A percentile compares a stretch with the other conserved stretches of the same genome.
phyloP scores from a whole-genome alignment of 2,113 vertebrate genomes.

The Oryzias celebensis region DNA sequence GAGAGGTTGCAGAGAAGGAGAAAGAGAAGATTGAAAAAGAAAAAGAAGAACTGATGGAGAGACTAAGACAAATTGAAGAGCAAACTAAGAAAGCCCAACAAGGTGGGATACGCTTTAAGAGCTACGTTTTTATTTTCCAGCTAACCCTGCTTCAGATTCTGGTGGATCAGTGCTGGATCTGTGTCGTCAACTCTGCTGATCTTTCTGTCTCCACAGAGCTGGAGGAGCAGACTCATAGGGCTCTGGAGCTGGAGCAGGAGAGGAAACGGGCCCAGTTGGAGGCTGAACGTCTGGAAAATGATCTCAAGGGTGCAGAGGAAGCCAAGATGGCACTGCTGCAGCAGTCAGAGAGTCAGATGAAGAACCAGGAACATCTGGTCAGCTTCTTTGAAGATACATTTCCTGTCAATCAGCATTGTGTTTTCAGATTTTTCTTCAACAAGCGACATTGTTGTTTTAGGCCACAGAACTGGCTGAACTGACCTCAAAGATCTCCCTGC shows the following conservation, averaged over 20 bases:
- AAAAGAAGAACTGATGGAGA: slow-evolving; percentile 96
- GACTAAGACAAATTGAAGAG: slow-evolving; percentile 92
- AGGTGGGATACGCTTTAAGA: slow-evolving; percentile 73
- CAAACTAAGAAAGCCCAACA: slow-evolving; percentile 95
- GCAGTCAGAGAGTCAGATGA: slow-evolving; percentile 91
- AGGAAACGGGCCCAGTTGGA: slow-evolving; percentile 88
- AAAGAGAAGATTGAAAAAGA: slow-evolving; percentile 98
- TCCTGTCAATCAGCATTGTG: background rate
- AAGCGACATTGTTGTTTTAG: slow-evolving; percentile 61
- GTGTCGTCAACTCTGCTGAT: too few relatives aligned
- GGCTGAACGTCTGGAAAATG: slow-evolving; percentile 88
- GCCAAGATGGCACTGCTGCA: slow-evolving; percentile 87
- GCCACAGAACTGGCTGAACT: slow-evolving; percentile 91
- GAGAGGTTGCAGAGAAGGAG: slow-evolving; percentile 95
- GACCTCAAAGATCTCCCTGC: slow-evolving; percentile 90
- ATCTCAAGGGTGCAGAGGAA: slow-evolving; percentile 88
- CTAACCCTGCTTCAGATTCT: too few relatives aligned
- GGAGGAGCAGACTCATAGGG: slow-evolving; percentile 92
- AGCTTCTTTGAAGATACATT: background rate
- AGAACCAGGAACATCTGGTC: slow-evolving; percentile 97
- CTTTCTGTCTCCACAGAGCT: slow-evolving; percentile 79
- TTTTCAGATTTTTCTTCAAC: background rate
- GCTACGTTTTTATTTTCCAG: background rate
- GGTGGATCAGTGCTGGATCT: too few relatives aligned
- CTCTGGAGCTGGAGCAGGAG: slow-evolving; percentile 91